These are phyloP conservation scores for Trichomalopsis sarcophagae DNA, from an alignment of 1,140 invertebrate genomes.

Conservation along the genomic window DNA sequence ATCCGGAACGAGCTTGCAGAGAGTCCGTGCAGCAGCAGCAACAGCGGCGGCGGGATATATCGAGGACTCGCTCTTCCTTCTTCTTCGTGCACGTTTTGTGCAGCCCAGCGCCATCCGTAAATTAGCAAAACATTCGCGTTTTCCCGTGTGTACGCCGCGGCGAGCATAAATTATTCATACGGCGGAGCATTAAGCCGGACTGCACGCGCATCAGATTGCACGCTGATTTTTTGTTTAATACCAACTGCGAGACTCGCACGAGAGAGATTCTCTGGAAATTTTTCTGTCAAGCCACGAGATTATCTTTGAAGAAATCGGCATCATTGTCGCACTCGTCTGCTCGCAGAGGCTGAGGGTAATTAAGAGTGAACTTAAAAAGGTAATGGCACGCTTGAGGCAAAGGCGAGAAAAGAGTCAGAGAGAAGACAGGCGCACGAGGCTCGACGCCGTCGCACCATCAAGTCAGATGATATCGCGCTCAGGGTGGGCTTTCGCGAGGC, in stretches of 20 bases:
- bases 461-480: slow-evolving; percentile 47
- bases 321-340: too few relatives aligned
- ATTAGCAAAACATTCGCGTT: slow-evolving; percentile 52
- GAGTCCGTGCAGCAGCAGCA: neutral
- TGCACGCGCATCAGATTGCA: slow-evolving; percentile 27
- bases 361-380: too few relatives aligned
- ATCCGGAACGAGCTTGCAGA: slow-evolving; percentile 42
- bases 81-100: slow-evolving; percentile 29
- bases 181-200: slow-evolving; percentile 17
- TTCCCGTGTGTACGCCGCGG: neutral
- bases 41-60: slow-evolving; percentile 54
- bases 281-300: neutral
- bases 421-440: slow-evolving; percentile 27
- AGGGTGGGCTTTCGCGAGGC: slow-evolving; percentile 45
- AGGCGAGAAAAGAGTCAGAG: neutral
- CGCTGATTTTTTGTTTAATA: slow-evolving; percentile 38
- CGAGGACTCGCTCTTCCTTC: slow-evolving; percentile 42
- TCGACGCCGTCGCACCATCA: slow-evolving; percentile 12
- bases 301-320: too few relatives aligned
- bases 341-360: too few relatives aligned
- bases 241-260: neutral
- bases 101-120: slow-evolving; percentile 7
- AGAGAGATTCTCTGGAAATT: neutral
- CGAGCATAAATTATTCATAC: slow-evolving; percentile 51
- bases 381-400: too few relatives aligned